Evolutionary conservation across 2,113 vertebrate genomes (phyloP).

Genomic region (Toxotes chatareus): DNA sequence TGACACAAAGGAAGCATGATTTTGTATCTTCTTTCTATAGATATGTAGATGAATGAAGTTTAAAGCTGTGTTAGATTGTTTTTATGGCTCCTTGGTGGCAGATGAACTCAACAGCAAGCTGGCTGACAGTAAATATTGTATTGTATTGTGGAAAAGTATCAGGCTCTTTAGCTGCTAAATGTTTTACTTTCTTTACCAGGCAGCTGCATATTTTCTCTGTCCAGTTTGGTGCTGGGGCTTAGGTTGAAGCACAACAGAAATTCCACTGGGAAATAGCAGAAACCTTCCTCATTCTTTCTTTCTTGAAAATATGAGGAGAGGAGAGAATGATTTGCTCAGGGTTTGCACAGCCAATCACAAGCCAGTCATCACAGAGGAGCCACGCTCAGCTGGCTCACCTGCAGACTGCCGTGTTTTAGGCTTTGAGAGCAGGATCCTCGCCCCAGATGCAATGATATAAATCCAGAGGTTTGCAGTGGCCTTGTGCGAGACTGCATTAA

Average conservation of each 20-base stretch:
- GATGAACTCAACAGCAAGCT: not conserved
- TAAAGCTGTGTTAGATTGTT: too few relatives aligned
- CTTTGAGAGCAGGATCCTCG: too few relatives aligned
- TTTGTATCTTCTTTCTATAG: not conserved
- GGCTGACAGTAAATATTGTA: not conserved
- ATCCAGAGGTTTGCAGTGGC: not conserved
- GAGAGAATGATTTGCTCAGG: not conserved
- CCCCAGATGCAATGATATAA: too few relatives aligned
- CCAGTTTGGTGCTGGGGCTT: not conserved
- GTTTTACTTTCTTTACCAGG: not conserved
- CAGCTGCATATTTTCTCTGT: not conserved
- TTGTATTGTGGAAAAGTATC: not conserved
- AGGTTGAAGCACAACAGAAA: not conserved
- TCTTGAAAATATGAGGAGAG: not conserved
- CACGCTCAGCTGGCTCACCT: too few relatives aligned
- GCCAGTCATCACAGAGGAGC: not conserved
- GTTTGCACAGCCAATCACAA: not conserved
- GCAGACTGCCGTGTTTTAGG: too few relatives aligned
- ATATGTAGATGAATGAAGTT: not conserved
- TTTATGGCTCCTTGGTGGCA: too few relatives aligned
- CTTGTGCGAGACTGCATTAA: not conserved
- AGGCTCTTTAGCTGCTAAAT: not conserved
- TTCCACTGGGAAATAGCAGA: not conserved
- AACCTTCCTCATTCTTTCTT: not conserved
- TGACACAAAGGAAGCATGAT: not conserved